Percentiles rank a stretch among this genome's conserved stretches.
Conservation (phyloP, 2,888 invertebrate genomes). For the Tipula lateralis region DNA sequence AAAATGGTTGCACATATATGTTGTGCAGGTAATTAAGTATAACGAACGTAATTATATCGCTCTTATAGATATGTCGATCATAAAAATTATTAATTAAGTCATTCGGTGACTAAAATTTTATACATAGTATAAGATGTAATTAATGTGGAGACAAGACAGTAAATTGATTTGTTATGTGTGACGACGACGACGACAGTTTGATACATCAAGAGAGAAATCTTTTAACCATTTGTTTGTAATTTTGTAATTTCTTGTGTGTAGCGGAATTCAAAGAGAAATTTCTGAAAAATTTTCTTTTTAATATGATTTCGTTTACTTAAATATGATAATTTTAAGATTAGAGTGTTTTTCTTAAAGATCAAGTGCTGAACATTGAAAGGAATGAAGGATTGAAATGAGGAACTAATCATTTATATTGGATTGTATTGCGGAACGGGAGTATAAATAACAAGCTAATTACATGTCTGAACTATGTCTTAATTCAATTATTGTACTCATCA, state of each 20-base stretch:
- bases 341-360: not conserved
- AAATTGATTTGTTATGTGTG: conserved; percentile 24
- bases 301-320: not conserved
- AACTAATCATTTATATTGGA: not conserved
- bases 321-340: not conserved
- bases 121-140: not conserved
- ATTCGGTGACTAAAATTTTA: not conserved
- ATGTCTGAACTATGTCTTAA: too few species aligned
- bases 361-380: not conserved
- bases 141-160: conserved; percentile 15
- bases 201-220: not conserved
- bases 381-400: too few species aligned
- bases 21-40: not conserved
- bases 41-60: not conserved
- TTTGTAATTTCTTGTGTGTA: not conserved
- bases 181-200: not conserved
- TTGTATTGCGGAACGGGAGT: too few species aligned
- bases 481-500: too few species aligned
- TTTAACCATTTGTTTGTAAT: not conserved
- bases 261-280: not conserved
- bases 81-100: not conserved
- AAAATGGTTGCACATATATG: not conserved
- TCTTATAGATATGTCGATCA: not conserved
- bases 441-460: too few species aligned
- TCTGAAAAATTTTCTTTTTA: not conserved